A percentile compares a stretch with the other conserved stretches of the same genome.
phyloP scores from a whole-genome alignment of 2,113 vertebrate species.

The Nothocercus nigrocapillus region DNA sequence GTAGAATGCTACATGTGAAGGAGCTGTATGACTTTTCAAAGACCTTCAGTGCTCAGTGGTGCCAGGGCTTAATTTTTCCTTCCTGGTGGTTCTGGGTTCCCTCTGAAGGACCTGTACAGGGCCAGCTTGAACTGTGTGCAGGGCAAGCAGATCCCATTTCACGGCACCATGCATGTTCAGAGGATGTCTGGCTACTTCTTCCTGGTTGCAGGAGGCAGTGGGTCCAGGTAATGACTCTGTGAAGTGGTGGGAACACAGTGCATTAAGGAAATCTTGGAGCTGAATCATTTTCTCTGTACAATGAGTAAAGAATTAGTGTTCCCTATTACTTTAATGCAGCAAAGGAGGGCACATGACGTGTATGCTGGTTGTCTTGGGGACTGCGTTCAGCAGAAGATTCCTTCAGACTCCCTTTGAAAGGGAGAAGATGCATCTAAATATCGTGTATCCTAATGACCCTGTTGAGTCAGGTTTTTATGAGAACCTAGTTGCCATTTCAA shows the following conservation, averaged over 20 bases:
- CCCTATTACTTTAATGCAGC: neutral
- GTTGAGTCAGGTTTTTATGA: accelerated
- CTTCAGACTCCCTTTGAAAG: accelerated
- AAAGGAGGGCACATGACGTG: too few species aligned
- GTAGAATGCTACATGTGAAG: neutral
- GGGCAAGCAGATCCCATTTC: neutral
- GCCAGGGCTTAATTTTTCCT: neutral
- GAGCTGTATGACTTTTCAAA: neutral
- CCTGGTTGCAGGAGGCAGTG: accelerated
- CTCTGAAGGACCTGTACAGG: neutral
- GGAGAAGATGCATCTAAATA: too few species aligned
- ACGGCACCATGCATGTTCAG: neutral
- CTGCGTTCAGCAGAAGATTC: neutral
- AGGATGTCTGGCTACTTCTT: accelerated
- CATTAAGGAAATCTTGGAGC: neutral
- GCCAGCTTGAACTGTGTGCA: neutral
- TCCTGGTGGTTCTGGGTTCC: neutral
- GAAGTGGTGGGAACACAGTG: neutral
- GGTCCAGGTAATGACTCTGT: neutral
- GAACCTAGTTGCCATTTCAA: neutral
- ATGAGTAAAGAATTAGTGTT: neutral
- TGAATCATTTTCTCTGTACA: neutral
- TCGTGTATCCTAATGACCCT: neutral
- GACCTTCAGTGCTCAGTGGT: neutral
- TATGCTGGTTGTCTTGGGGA: neutral